phyloP scores from a whole-genome alignment of 2,797 vertebrate species.

The Anabacerthia variegaticeps region DNA sequence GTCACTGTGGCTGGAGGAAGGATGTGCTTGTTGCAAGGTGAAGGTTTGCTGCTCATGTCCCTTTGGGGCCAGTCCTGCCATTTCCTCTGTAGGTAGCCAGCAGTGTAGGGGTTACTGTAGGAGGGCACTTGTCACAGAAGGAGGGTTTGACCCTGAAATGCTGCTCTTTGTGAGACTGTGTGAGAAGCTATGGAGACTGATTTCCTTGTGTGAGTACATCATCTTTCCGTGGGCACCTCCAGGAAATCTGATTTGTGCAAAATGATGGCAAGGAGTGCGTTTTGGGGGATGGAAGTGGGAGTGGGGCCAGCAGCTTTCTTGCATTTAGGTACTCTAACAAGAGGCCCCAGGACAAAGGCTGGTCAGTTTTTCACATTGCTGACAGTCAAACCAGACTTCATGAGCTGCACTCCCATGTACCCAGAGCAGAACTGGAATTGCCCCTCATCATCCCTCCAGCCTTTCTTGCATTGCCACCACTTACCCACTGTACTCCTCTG shows the following conservation, averaged over 20 bases:
- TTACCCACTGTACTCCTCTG: background rate
- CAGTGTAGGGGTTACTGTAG: background rate
- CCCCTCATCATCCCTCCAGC: background rate
- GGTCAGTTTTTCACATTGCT: background rate
- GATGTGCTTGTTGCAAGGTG: background rate
- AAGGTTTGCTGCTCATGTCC: background rate
- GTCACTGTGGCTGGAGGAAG: background rate
- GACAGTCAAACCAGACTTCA: background rate
- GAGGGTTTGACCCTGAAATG: background rate
- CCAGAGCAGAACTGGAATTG: background rate
- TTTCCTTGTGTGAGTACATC: conserved; percentile 12
- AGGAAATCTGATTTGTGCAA: background rate
- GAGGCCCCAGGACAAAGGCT: background rate
- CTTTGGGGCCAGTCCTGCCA: background rate
- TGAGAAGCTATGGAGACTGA: background rate
- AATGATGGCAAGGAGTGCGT: background rate
- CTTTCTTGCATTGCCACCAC: background rate
- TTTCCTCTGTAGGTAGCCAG: background rate
- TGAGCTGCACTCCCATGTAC: background rate
- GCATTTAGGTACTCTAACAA: background rate
- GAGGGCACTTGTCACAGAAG: background rate
- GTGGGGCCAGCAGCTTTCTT: background rate
- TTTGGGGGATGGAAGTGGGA: background rate
- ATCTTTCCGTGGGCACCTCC: background rate
- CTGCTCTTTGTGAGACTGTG: background rate